A percentile compares a stretch with the other conserved stretches of the same genome.
phyloP scores from a whole-genome alignment of 2,888 invertebrate genomes.

The Ophioninae sp. region DNA sequence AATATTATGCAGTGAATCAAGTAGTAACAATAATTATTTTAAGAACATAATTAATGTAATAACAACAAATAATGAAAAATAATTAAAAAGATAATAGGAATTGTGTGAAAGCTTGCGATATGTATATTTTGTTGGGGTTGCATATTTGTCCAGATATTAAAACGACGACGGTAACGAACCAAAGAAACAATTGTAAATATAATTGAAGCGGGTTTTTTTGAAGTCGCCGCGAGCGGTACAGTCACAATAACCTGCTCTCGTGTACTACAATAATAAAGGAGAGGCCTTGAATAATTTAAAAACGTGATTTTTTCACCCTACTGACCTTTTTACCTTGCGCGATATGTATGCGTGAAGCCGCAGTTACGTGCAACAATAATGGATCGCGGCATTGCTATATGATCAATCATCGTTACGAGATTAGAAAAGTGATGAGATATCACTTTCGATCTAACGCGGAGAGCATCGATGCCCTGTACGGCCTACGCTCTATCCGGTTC shows the following conservation, averaged over 20 bases:
- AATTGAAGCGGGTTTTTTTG: background rate
- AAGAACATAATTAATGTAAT: too few relatives aligned
- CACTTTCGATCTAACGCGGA: slow-evolving; percentile 44
- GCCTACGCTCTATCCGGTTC: slow-evolving; percentile 22
- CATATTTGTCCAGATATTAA: background rate
- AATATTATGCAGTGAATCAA: too few relatives aligned
- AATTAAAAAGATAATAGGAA: background rate
- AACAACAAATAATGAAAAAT: background rate
- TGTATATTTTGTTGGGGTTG: background rate
- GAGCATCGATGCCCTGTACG: slow-evolving; percentile 16
- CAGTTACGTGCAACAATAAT: slow-evolving; percentile 29
- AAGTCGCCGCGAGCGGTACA: background rate
- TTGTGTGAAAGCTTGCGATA: background rate
- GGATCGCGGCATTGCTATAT: slow-evolving; percentile 44
- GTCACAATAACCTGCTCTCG: background rate
- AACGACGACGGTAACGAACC: background rate
- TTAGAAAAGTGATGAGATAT: slow-evolving; percentile 47
- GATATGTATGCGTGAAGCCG: background rate
- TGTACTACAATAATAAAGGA: background rate
- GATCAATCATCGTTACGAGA: slow-evolving; percentile 54
- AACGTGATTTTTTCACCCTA: slow-evolving; percentile 26
- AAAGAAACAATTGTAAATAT: background rate
- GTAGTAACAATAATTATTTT: too few relatives aligned
- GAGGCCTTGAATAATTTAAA: slow-evolving; percentile 40
- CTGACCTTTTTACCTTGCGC: slow-evolving; percentile 42